Evolutionary conservation across 2,888 invertebrate species (phyloP).

Genomic region (Drosophila meridiana): DNA sequence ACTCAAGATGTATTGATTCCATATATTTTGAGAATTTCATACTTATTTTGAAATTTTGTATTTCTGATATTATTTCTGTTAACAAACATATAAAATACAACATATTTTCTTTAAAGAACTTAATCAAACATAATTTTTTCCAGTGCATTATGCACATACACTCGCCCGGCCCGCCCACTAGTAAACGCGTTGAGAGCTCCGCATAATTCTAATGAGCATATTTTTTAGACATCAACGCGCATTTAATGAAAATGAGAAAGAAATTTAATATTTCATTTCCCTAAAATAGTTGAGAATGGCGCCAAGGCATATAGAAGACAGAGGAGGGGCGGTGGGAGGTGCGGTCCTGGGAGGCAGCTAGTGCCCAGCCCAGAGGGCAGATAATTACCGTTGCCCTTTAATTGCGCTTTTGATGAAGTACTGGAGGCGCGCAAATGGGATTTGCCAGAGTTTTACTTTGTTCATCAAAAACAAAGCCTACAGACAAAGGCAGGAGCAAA

Average conservation of each 20-base stretch:
- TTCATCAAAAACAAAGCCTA: slow-evolving; percentile 34
- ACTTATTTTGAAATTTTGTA: too few relatives aligned
- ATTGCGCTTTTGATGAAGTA: slow-evolving; percentile 51
- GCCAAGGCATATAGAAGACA: slow-evolving; percentile 22
- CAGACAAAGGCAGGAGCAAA: slow-evolving; percentile 10
- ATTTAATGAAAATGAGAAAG: slow-evolving; percentile 36
- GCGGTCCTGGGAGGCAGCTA: not conserved
- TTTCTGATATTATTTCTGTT: too few relatives aligned
- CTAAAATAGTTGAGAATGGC: slow-evolving; percentile 53
- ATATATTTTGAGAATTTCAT: too few relatives aligned
- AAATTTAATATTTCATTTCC: slow-evolving; percentile 54
- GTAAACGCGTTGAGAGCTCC: slow-evolving; percentile 30
- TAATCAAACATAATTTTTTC: not conserved
- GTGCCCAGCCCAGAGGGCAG: slow-evolving; percentile 10
- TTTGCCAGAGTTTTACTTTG: slow-evolving; percentile 44
- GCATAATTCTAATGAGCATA: slow-evolving; percentile 75
- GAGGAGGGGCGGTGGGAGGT: not conserved
- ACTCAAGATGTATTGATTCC: too few relatives aligned
- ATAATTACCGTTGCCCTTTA: slow-evolving; percentile 53
- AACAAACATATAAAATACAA: too few relatives aligned
- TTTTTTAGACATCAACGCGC: slow-evolving; percentile 44
- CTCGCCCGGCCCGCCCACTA: slow-evolving; percentile 12
- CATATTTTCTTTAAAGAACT: not conserved
- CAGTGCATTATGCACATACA: not conserved
- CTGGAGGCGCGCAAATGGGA: slow-evolving; percentile 39